Percentiles rank a stretch among this genome's conserved stretches.
These are phyloP conservation scores for Battus philenor DNA, from an alignment of 1,140 invertebrate species.

Conservation along the genomic window DNA sequence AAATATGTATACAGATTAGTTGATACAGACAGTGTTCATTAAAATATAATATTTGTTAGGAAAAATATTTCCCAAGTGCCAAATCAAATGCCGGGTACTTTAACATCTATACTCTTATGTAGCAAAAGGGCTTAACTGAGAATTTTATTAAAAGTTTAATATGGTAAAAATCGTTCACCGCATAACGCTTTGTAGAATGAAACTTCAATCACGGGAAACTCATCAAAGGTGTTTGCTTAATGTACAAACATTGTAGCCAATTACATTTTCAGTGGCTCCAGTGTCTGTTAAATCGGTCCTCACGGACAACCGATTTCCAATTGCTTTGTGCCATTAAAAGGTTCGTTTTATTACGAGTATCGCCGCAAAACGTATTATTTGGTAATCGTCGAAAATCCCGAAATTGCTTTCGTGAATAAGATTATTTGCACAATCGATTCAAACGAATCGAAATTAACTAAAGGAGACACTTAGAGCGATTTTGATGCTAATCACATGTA, in stretches of 20 bases:
- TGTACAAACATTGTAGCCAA: slow-evolving; percentile 17
- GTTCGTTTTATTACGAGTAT: slow-evolving; percentile 34
- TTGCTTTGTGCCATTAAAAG: slow-evolving; percentile 37
- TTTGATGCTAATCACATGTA: too few species aligned
- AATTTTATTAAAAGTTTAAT: too few species aligned
- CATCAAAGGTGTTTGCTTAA: slow-evolving; percentile 10
- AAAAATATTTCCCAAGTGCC: too few species aligned
- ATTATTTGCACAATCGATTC: slow-evolving; percentile 13
- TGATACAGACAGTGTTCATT: too few species aligned
- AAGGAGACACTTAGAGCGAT: neutral
- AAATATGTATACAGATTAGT: too few species aligned
- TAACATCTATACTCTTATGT: too few species aligned
- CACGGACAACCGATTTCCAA: slow-evolving; percentile 40
- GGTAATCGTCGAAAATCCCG: slow-evolving; percentile 26
- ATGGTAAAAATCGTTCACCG: too few species aligned
- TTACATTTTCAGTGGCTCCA: slow-evolving; percentile 34
- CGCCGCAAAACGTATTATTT: slow-evolving; percentile 30
- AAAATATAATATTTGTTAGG: too few species aligned
- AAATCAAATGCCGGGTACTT: too few species aligned
- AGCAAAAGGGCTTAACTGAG: too few species aligned
- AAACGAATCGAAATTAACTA: neutral
- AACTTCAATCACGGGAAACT: neutral
- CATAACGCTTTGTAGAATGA: neutral
- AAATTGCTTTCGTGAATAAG: slow-evolving; percentile 40
- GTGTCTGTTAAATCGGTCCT: slow-evolving; percentile 34